Conservation (phyloP, 2,797 vertebrate genomes). For the Threskiornis aethiopicus region DNA sequence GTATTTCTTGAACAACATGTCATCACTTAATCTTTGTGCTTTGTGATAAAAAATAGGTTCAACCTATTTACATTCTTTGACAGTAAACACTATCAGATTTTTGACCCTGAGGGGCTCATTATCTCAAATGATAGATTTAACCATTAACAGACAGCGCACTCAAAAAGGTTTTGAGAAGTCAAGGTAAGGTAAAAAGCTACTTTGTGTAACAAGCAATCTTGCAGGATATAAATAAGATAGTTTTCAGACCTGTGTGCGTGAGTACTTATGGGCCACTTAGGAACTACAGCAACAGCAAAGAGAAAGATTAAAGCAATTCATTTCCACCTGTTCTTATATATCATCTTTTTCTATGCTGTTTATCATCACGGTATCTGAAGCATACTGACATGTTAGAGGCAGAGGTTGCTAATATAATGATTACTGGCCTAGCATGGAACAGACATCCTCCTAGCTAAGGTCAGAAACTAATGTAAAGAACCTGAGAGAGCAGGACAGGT, state of each 20-base stretch:
- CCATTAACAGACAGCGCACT: not conserved
- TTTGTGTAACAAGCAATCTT: not conserved
- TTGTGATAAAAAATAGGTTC: not conserved
- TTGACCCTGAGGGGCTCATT: not conserved
- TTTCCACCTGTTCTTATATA: not conserved
- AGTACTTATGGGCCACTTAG: not conserved
- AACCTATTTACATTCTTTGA: not conserved
- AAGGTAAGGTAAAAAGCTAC: not conserved
- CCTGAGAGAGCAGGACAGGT: not conserved
- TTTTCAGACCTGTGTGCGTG: not conserved
- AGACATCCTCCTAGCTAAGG: not conserved
- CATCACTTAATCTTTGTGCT: not conserved
- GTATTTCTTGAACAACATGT: not conserved
- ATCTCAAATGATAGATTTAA: conserved; percentile 10
- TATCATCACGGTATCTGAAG: not conserved
- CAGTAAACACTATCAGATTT: not conserved
- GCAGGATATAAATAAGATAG: not conserved
- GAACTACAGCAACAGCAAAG: not conserved
- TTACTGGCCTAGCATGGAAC: not conserved
- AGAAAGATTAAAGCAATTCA: not conserved
- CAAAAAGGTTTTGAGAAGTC: not conserved
- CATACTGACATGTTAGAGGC: not conserved
- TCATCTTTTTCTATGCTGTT: not conserved
- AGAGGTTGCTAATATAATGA: not conserved
- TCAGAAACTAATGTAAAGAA: not conserved